phyloP scores from a whole-genome alignment of 2,888 invertebrate species.

The Amphiduros pacificus region DNA sequence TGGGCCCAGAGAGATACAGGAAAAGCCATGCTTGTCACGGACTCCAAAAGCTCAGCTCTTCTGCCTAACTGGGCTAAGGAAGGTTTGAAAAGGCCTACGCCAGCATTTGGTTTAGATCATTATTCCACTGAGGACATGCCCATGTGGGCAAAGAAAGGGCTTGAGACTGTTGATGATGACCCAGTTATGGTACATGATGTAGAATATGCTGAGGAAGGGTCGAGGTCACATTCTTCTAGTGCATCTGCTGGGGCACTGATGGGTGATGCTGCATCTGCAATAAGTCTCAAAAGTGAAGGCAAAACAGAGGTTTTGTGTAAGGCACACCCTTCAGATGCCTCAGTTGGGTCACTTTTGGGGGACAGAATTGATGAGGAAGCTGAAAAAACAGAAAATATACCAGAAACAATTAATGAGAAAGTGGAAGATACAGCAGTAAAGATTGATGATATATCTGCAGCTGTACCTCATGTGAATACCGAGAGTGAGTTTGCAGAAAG shows the following conservation, averaged over 20 bases:
- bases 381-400: too few relatives aligned
- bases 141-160: slow-evolving; percentile 31
- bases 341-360: not conserved
- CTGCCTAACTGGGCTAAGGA: slow-evolving; percentile 15
- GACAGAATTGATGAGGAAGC: not conserved
- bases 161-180: not conserved
- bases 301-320: too few relatives aligned
- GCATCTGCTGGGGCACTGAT: not conserved
- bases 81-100: slow-evolving; percentile 15
- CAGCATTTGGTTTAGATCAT: slow-evolving; percentile 15
- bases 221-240: too few relatives aligned
- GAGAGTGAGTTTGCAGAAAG: not conserved
- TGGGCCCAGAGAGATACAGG: slow-evolving; percentile 28
- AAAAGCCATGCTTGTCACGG: too few relatives aligned
- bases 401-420: not conserved
- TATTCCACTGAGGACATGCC: slow-evolving; percentile 25
- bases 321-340: too few relatives aligned
- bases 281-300: too few relatives aligned
- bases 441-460: too few relatives aligned
- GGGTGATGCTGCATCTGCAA: not conserved
- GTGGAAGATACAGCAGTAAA: not conserved
- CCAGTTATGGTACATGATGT: not conserved
- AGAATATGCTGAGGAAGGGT: too few relatives aligned
- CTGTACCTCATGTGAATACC: too few relatives aligned
- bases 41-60: not conserved